Base-by-base conservation (phyloP, 2,888 invertebrate species). In the Brassicogethes aeneus region DNA sequence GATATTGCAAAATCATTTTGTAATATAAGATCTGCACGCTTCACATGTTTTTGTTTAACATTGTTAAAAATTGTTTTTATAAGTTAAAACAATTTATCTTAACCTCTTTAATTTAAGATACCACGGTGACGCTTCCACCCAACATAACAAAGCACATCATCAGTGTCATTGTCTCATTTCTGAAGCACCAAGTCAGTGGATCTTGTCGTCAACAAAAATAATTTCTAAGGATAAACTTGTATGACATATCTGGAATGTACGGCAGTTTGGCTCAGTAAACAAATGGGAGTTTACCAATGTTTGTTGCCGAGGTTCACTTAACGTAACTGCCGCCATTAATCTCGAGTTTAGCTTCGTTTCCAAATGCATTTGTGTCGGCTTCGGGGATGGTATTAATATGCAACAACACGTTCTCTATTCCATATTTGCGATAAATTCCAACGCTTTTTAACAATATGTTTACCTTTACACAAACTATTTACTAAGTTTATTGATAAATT, bases 231-330 rank as follows among this genome's bases (percentile, higher is more conserved):
- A 23, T 5, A 5, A 23, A 10, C 5, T 23, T 23, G 5, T 23
- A 23, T 23, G 23, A 23, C 23, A 23, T 43, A 46, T 42, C 50
- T 42, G 43, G 42, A 46, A 48, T 45, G 48, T 41, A 46, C 47
- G 47, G 45, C 48, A 52, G 51, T 51, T 50, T 47, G 50, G 42
- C 48, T 47, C 40, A 40, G 52, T 48, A 51, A 53, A 52, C 52
- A 53, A 51, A 51, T 48, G 48, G 43, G 49, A 47, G 46, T 52
- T 50, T 48, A 48, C 45, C 50, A 48, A 44, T 51, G 48, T 52
- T 50, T 46, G 47, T 45, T 47, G 23, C 23, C 36, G 40, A 46
- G 44, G 48, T 48, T 46, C 45, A 46, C 41, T 47, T 51, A 42
- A 42, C 43, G 44, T 42, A 45, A 47, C 45, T 40, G 34, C 44